Base-by-base conservation (phyloP, 2,888 invertebrate species). In the Synanthedon andrenaeformis region DNA sequence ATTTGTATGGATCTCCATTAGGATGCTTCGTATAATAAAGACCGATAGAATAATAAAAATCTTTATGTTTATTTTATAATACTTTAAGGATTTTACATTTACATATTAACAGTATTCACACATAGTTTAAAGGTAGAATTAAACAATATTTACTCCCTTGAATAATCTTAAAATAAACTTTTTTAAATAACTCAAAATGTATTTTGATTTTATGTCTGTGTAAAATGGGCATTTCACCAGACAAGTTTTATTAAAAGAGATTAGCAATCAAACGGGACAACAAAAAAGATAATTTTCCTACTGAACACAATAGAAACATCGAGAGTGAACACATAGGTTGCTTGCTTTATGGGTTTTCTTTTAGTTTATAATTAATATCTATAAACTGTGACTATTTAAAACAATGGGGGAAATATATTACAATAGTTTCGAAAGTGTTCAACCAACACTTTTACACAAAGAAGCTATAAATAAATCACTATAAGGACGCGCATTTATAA, bases 271-370 rank as follows among this genome's bases (percentile, higher is more conserved):
- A 42, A 51, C 55, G 56, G 58, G 53, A 54, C 54, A 57, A 65
- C 63, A 64, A 65, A 64, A 60, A 57, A 54, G 4, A 53, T 55
- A 51, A 57, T 61, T 65, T 65, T 62, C 62, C 65, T 66, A 59
- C 57, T 59, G 58, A 59, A 63, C 62, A 72, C 73, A 73, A 72
- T 70, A 59, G 54, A 51, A 58, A 53, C 56, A 69, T 61, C 62
- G 69, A 71, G 62, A 73, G 72, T 67, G 63, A 69, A 63, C 45
- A 45, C n/a, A 14, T 8, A 35, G 35, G 35, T 60, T 65, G 60
- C 57, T 53, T 57, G 56, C 61, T 62, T 56, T 62, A 63, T 60
- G 59, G 57, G 56, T 55, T 62, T 62, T 61, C 64, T 59, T 57
- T 59, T 59, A 55, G 56, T 55, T 58, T 45, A 45, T 45, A 45